These are phyloP conservation scores for Drosophila hawaiiensis DNA, from an alignment of 2,888 invertebrate species.

Conservation along the genomic window DNA sequence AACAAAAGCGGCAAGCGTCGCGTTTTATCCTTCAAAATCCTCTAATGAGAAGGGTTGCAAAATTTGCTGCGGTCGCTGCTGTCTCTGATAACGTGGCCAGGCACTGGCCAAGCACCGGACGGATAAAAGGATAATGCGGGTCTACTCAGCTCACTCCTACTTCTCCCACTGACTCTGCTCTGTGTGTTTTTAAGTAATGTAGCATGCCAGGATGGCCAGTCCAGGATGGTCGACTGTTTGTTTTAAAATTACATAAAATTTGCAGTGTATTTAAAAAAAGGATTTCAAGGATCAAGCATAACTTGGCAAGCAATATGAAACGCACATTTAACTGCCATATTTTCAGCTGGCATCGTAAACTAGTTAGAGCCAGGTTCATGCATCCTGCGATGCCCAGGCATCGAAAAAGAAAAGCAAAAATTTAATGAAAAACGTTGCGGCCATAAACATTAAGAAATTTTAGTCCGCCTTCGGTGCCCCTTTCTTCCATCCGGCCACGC, in stretches of 20 bases:
- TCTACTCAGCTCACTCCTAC: slow-evolving; percentile 27
- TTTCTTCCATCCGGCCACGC: slow-evolving; percentile 6
- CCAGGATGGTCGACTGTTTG: slow-evolving; percentile 52
- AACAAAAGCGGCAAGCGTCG: slow-evolving; percentile 69
- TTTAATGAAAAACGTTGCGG: slow-evolving; percentile 82
- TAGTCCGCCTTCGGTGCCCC: slow-evolving; percentile 37
- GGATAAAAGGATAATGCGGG: slow-evolving; percentile 83
- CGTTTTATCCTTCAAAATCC: slow-evolving; percentile 82
- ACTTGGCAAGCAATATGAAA: slow-evolving; percentile 62
- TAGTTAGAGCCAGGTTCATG: slow-evolving; percentile 69
- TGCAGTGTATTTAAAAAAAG: slow-evolving; percentile 65
- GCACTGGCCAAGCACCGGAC: slow-evolving; percentile 66
- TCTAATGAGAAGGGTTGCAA: slow-evolving; percentile 83
- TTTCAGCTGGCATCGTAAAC: slow-evolving; percentile 77
- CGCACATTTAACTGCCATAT: slow-evolving; percentile 70
- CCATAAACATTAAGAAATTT: slow-evolving; percentile 81
- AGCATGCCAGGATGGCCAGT: slow-evolving; percentile 50
- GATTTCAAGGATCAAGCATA: slow-evolving; percentile 49
- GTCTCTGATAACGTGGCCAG: slow-evolving; percentile 75
- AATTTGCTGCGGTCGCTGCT: slow-evolving; percentile 76
- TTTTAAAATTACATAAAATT: slow-evolving; percentile 82
- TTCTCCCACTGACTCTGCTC: neutral
- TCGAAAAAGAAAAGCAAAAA: slow-evolving; percentile 42
- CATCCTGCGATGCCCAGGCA: slow-evolving; percentile 7
- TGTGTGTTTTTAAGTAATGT: slow-evolving; percentile 65